Evolutionary conservation across 2,888 invertebrate species (phyloP).

Genomic region (Drosophila greeni): DNA sequence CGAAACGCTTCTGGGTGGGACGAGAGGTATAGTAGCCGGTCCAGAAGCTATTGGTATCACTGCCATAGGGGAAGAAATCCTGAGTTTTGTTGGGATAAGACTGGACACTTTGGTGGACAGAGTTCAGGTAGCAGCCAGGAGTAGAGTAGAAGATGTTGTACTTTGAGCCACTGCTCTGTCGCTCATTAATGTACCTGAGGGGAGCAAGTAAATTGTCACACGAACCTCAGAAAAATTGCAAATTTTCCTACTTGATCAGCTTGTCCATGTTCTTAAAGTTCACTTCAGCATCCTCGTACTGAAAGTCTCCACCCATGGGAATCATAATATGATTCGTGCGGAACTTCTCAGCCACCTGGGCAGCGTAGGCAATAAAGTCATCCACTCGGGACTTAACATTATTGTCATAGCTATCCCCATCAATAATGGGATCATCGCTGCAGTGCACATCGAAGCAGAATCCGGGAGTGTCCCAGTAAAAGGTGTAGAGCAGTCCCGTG

Average conservation of each 20-base stretch:
- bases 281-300: slow-evolving; percentile 86
- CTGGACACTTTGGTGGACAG: slow-evolving; percentile 80
- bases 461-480: slow-evolving; percentile 90
- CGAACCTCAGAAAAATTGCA: accelerated
- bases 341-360: slow-evolving; percentile 81
- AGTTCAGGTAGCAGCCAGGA: slow-evolving; percentile 90
- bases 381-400: slow-evolving; percentile 87
- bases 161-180: slow-evolving; percentile 80
- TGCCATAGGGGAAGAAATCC: slow-evolving; percentile 95
- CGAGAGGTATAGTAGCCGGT: slow-evolving; percentile 93
- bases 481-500: slow-evolving; percentile 89
- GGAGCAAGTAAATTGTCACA: accelerated
- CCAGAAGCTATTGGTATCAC: slow-evolving; percentile 92
- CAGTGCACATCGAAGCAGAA: slow-evolving; percentile 96
- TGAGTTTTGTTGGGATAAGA: slow-evolving; percentile 87
- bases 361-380: slow-evolving; percentile 81
- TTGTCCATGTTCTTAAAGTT: slow-evolving; percentile 94
- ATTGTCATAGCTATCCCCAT: slow-evolving; percentile 89
- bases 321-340: slow-evolving; percentile 87
- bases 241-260: slow-evolving; percentile 84
- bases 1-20: slow-evolving; percentile 88
- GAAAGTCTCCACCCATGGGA: slow-evolving; percentile 95
- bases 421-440: slow-evolving; percentile 89
- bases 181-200: slow-evolving; percentile 23
- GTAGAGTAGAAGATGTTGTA: slow-evolving; percentile 92